Percentiles rank a stretch among this genome's conserved stretches.
Conservation (phyloP, 1,140 invertebrate species). For the Paralvinella palmiformis region DNA sequence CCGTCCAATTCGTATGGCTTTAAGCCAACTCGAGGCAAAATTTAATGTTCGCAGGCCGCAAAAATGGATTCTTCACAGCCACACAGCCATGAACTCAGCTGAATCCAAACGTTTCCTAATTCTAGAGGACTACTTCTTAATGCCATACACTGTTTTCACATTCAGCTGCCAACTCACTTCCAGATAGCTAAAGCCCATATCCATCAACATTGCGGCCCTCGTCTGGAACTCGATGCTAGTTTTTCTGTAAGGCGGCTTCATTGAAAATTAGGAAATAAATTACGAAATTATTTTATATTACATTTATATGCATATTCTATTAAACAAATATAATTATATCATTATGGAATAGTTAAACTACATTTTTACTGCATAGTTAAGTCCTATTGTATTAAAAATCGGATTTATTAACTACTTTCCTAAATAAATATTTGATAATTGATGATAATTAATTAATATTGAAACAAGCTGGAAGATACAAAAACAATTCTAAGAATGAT, state of each 20-base stretch:
- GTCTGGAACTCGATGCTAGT: neutral
- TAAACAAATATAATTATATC: no score
- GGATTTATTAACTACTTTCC: constrained; percentile 5
- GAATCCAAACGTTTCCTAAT: neutral
- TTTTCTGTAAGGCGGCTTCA: constrained; percentile 2
- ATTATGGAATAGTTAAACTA: no score
- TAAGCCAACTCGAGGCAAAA: neutral
- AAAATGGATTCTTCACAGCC: constrained; percentile 3
- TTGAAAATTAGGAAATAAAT: neutral
- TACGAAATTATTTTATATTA: constrained; percentile 3
- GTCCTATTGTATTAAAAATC: neutral
- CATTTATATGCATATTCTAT: neutral
- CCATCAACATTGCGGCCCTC: neutral
- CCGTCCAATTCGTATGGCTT: neutral
- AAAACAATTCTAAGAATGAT: no score
- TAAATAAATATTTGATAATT: constrained; percentile 4
- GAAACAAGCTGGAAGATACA: no score
- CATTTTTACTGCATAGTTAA: neutral
- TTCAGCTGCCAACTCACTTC: neutral
- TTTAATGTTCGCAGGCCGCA: constrained; percentile 5
- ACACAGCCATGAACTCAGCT: neutral
- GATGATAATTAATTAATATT: constrained; percentile 8
- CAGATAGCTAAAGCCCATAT: neutral
- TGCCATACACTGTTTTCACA: neutral
- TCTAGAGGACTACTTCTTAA: neutral